A percentile compares a stretch with the other conserved stretches of the same genome.
Evolutionary conservation across 2,888 invertebrate genomes (phyloP).

Genomic region (Tenthredo distinguenda): DNA sequence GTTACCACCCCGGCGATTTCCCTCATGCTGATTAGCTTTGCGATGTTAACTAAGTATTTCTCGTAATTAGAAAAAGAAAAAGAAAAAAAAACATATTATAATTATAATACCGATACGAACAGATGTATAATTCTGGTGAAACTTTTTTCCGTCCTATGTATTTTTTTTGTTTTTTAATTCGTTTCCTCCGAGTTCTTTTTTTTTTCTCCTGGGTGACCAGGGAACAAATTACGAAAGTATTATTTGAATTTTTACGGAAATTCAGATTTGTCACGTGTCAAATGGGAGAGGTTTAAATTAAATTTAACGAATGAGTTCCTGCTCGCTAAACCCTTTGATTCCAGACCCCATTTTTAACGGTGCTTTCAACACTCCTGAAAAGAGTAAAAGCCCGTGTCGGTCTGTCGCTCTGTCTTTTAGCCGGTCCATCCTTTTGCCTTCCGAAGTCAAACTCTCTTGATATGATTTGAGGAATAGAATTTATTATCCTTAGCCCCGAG

Average conservation of each 20-base stretch:
- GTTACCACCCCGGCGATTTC: slow-evolving; percentile 51
- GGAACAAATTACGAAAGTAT: neutral
- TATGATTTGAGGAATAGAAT: slow-evolving; percentile 15
- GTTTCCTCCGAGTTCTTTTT: neutral
- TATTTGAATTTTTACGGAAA: neutral
- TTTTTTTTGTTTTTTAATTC: neutral
- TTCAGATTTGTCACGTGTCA: neutral
- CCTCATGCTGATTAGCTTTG: slow-evolving; percentile 57
- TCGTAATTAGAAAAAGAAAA: neutral
- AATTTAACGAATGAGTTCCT: neutral
- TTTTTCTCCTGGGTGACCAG: neutral
- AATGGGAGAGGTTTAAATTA: neutral
- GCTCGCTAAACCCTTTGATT: slow-evolving; percentile 6
- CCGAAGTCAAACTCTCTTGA: neutral
- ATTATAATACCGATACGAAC: neutral
- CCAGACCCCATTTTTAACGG: neutral
- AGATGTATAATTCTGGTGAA: neutral
- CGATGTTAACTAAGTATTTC: slow-evolving; percentile 33
- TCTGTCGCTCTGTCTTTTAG: neutral
- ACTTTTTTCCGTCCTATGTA: neutral
- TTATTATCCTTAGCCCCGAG: neutral
- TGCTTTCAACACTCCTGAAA: slow-evolving; percentile 2
- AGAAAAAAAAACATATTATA: no score
- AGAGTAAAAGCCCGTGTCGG: neutral
- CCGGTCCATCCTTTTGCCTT: neutral